Evolutionary conservation across 2,797 vertebrate genomes (phyloP), one percentile per base, ranked within the genome.

Genomic region (Bothrops alternatus): DNA sequence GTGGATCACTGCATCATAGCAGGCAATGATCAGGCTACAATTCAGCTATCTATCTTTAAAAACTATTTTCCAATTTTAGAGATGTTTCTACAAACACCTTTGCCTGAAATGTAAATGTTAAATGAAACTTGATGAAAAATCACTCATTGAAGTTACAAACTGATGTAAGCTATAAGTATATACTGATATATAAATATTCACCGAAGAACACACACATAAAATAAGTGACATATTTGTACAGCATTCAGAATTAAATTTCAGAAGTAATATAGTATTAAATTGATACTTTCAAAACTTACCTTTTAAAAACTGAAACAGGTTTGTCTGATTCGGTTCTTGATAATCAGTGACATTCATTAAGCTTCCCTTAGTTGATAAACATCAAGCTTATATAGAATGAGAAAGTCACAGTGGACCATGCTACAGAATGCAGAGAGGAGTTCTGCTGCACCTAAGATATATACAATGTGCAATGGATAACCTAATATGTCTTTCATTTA

Each of bases 401-500:
- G 96, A 96, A 96, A 97, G 93, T 93, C 96, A 96, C 96, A 94
- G 95, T 97, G 97, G 97, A 97, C 97, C 97, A 97, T 94, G 95
- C 95, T 96, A 96, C 96, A 96, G 96, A 97, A 93, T 97, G 97
- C 97, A 94, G 95, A 97, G 96, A 97, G 93, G 96, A 96, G 97
- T 96, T 96, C 96, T 97, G 97, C 96, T 98, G 97, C 97, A 96
- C 97, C 97, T 97, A 94, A 97, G 96, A 97, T 97, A 97, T 98
- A 98, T 97, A 97, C 97, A 97, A 97, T 97, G 97, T 97, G 98
- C 97, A 98, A 97, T 97, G 97, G 98, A 98, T 98, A 98, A 98
- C 98, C 98, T 98, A 98, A 98, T 98, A 98, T 98, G 98, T 97
- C 97, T 98, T 98, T 98, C 98, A 98, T 98, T 98, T 97, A 98